Evolutionary conservation across 2,888 invertebrate species (phyloP).

Genomic region (Lathronympha strigana): DNA sequence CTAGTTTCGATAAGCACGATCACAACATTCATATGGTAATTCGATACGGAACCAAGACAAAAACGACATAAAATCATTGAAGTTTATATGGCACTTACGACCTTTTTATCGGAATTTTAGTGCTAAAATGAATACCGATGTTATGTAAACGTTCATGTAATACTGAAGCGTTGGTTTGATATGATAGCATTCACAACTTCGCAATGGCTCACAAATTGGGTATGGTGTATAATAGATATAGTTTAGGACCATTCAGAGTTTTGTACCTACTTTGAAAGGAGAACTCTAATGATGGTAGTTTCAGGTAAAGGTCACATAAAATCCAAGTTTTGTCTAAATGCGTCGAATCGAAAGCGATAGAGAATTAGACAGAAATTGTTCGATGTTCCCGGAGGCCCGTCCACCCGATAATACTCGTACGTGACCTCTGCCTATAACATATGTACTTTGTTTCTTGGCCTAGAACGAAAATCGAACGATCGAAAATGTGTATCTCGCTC

Average conservation of each 20-base stretch:
- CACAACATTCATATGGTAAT: slow-evolving; percentile 28
- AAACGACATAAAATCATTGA: background rate
- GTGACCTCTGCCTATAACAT: no score
- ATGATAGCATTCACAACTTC: background rate
- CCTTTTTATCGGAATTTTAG: background rate
- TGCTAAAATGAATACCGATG: slow-evolving; percentile 21
- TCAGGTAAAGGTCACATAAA: no score
- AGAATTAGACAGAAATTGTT: no score
- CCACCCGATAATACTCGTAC: no score
- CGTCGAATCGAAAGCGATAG: no score
- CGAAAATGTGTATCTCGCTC: no score
- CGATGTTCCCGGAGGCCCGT: no score
- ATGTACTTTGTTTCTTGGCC: no score
- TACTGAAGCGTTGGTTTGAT: slow-evolving; percentile 16
- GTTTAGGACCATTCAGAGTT: background rate
- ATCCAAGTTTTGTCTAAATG: no score
- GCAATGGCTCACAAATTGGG: background rate
- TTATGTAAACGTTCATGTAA: slow-evolving; percentile 13
- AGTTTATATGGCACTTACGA: background rate
- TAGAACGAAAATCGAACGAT: no score
- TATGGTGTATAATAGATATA: background rate
- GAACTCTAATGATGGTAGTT: no score
- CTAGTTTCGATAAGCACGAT: slow-evolving; percentile 22
- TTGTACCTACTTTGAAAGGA: background rate
- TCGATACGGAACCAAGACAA: background rate